phyloP scores from a whole-genome alignment of 1,140 invertebrate genomes.

The Brachionus rotundiformis region DNA sequence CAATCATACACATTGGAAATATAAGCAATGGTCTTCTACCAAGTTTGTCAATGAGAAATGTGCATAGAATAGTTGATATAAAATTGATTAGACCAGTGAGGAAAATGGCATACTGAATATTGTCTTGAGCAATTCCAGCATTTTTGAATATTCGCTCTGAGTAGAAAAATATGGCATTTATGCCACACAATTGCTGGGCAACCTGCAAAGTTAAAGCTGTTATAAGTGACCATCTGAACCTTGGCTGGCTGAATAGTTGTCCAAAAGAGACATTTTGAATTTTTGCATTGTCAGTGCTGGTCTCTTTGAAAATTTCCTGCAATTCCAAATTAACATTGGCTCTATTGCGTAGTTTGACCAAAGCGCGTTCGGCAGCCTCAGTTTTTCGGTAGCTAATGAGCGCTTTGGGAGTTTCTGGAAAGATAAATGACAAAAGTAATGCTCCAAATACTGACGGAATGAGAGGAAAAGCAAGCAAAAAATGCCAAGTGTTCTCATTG shows the following conservation, averaged over 20 bases:
- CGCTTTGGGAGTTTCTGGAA: slow-evolving; percentile 49
- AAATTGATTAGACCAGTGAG: slow-evolving; percentile 75
- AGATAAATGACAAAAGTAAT: background rate
- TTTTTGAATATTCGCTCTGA: slow-evolving; percentile 72
- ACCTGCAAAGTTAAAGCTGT: slow-evolving; percentile 29
- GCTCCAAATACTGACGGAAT: background rate
- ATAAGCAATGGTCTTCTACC: slow-evolving; percentile 54
- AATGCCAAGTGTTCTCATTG: background rate
- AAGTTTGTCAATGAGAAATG: slow-evolving; percentile 58
- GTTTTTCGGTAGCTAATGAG: background rate
- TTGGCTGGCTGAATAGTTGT: background rate
- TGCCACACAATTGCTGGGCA: slow-evolving; percentile 77
- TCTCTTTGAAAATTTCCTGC: background rate
- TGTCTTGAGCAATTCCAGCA: slow-evolving; percentile 68
- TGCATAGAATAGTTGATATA: slow-evolving; percentile 70
- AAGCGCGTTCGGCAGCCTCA: slow-evolving; percentile 1
- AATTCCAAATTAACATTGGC: slow-evolving; percentile 21
- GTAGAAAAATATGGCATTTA: slow-evolving; percentile 85
- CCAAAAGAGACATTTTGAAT: background rate
- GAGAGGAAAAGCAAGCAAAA: slow-evolving; percentile 33
- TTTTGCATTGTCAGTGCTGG: background rate
- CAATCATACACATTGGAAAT: slow-evolving; percentile 18
- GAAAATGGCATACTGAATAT: slow-evolving; percentile 73
- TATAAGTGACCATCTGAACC: slow-evolving; percentile 33
- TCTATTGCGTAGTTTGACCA: background rate